Base-by-base conservation (phyloP, 2,888 invertebrate genomes). In the Troilus luridus region DNA sequence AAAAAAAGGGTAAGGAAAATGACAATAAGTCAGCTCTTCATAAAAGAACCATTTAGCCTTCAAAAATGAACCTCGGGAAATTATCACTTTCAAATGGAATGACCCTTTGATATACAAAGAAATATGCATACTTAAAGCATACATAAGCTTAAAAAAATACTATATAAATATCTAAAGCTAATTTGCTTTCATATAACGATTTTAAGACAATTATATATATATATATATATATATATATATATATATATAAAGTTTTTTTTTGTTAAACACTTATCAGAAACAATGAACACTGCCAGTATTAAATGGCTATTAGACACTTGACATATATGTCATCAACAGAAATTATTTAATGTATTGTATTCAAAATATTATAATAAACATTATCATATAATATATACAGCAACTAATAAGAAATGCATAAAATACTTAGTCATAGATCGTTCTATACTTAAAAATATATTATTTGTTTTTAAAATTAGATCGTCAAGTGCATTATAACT, bases 401-500 rank as follows among this genome's bases (percentile, higher is more conserved):
- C 54, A 85, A 85, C 85, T 85, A 85, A 85, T 85, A 85, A 85
- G 64, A 85, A 85, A 85, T 85, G 85, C 85, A 85, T 85, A 56
- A 58, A 85, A 85, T 85, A 85, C 56, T 85, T 85, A 85, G 54
- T 85, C 56, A 85, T 85, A 85, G 54, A 85, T 77, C 72, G 10
- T 85, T 85, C 85, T 85, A 85, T 85, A 85, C 56, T 85, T 85
- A 85, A 85, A 85, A 85, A 85, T 85, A 85, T 85, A 85, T 85
- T 56, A 85, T 85, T 56, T 85, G 56, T 85, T 56, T 85, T 85
- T 85, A 85, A 85, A 85, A 85, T 85, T 85, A 85, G 56, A 85
- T 85, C 54, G 54, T 85, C 56, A 85, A 85, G 85, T 58, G 85
- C 85, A 85, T 85, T 85, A 85, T 85, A 85, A n/a, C 56, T 85